phyloP scores from a whole-genome alignment of 2,113 vertebrate genomes.

The Varanus komodoensis region DNA sequence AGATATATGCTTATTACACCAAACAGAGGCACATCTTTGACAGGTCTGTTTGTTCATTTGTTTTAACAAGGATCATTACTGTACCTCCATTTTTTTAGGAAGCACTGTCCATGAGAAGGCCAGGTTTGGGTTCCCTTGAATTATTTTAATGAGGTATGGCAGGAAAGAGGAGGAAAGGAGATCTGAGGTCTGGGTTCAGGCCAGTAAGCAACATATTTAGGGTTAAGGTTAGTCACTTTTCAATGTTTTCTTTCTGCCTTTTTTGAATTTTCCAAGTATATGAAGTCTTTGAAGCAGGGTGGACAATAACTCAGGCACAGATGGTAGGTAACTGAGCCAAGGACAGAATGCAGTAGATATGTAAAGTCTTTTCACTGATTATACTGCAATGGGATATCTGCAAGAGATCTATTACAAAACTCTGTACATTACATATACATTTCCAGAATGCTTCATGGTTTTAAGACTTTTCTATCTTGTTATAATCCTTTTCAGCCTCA shows the following conservation, averaged over 20 bases:
- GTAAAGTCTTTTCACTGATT: neutral
- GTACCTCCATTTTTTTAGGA: constrained; percentile 12
- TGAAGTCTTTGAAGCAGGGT: neutral
- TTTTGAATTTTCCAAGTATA: neutral
- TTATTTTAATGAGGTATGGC: constrained; percentile 1
- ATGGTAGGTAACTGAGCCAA: neutral
- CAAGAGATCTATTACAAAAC: neutral
- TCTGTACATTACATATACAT: neutral
- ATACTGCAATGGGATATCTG: neutral
- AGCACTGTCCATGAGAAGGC: constrained; percentile 34
- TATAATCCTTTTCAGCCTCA: neutral
- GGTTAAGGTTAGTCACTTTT: neutral
- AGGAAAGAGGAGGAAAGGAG: constrained; percentile 61
- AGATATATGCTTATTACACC: constrained; percentile 65
- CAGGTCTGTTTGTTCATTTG: constrained; percentile 46
- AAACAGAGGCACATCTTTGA: constrained; percentile 64
- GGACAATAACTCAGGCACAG: neutral
- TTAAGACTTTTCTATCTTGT: neutral
- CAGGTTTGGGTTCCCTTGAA: constrained; percentile 42
- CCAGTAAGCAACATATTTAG: constrained; percentile 71
- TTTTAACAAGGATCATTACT: constrained; percentile 29
- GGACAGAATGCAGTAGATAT: neutral
- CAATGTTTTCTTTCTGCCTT: neutral
- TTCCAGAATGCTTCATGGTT: neutral
- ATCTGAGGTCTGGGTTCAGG: constrained; percentile 69